Evolutionary conservation across 2,888 invertebrate genomes (phyloP).

Genomic region (Plutella xylostella): DNA sequence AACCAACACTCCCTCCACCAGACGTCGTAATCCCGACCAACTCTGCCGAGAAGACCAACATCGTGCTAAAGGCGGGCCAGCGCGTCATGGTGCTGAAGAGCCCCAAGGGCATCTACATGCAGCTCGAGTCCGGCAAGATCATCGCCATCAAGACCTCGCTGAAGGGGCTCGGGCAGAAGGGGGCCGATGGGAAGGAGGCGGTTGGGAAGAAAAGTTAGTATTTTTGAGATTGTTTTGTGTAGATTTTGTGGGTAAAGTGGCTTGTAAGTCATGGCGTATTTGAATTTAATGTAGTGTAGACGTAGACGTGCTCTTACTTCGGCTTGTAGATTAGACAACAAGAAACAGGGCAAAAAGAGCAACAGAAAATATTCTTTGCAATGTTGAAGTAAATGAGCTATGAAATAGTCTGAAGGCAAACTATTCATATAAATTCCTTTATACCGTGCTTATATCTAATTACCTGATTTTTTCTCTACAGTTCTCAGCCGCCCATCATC

Average conservation of each 20-base stretch:
- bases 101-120: conserved; percentile 96
- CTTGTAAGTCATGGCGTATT: too few relatives aligned
- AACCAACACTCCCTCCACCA: conserved; percentile 27
- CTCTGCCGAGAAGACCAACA: conserved; percentile 88
- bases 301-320: too few relatives aligned
- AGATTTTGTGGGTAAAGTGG: too few relatives aligned
- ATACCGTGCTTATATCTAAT: background rate
- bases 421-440: background rate
- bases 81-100: conserved; percentile 95
- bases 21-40: conserved; percentile 95
- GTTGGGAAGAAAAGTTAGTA: conserved; percentile 54
- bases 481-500: conserved; percentile 43
- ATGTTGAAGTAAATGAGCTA: too few relatives aligned
- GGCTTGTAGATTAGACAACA: too few relatives aligned
- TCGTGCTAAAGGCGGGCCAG: conserved; percentile 93
- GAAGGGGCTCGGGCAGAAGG: conserved; percentile 71
- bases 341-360: too few relatives aligned
- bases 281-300: too few relatives aligned
- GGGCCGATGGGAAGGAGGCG: conserved; percentile 46
- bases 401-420: background rate
- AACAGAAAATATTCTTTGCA: too few relatives aligned
- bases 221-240: background rate
- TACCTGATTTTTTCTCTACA: conserved; percentile 54
- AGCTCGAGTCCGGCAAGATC: conserved; percentile 93
- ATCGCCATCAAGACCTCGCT: conserved; percentile 89